Evolutionary conservation across 2,888 invertebrate species (phyloP), one percentile per base, ranked within the genome.

Genomic region (Entomobrya multifasciata): DNA sequence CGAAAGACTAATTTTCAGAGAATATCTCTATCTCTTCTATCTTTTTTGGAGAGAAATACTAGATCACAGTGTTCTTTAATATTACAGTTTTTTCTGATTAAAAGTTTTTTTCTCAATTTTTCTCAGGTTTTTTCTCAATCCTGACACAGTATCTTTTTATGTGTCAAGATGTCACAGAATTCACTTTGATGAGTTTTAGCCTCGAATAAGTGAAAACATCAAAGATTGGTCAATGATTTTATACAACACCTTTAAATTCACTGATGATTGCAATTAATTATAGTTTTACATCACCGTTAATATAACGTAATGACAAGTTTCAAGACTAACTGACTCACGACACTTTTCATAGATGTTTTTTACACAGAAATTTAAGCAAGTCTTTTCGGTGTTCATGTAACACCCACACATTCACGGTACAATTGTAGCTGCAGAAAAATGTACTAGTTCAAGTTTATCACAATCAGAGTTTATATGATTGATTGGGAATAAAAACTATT

Each of bases 381-480:
- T 49, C 27, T 25, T 27, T n/a, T 44, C 65, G 30, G 30, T 79
- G 47, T 27, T 79, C n/a, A n/a, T 62, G 5, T 20, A 20, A 41
- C 6, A 49, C 0, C 6, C 11, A 49, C 8, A 52, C 52, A 30
- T 49, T 74, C 74, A 52, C 74, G 74, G 74, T 74, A 52, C 74
- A 74, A 25, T 72, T 72, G 72, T 72, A 72, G 72, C 49, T 47
- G 52, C 52, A 49, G 25, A 49, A 72, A 8, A 36, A 57, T 22
- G 49, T 36, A 86, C 86, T 86, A 86, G 86, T 86, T 86, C 65
- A 72, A 86, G 60, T 86, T 65, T 86, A 86, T 86, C 86, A 86
- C 86, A 86, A 86, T 79, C 74, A 36, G 72, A 74, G 74, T 77
- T 36, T 57, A 36, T 65, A 78, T 84, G 84, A 84, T 84, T 85